phyloP scores from a whole-genome alignment of 2,888 invertebrate species.

The Sepioteuthis lessoniana region DNA sequence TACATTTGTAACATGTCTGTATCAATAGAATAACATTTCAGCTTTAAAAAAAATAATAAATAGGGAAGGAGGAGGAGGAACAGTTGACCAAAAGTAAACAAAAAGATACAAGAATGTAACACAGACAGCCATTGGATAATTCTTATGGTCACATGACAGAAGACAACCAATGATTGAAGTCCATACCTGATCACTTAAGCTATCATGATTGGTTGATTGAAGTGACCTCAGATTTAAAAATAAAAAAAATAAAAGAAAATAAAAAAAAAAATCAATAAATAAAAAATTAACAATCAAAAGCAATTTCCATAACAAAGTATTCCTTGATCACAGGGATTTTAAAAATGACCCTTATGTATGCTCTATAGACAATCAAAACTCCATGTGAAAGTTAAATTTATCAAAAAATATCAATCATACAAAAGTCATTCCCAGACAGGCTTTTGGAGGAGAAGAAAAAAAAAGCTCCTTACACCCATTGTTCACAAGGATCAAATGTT shows the following conservation, averaged over 20 bases:
- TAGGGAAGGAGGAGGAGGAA: neutral
- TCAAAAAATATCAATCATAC: neutral
- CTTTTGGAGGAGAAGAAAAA: neutral
- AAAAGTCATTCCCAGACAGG: neutral
- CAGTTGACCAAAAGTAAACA: too few species aligned
- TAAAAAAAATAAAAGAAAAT: too few species aligned
- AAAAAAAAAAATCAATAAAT: too few species aligned
- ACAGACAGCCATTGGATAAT: neutral
- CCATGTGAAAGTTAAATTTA: neutral
- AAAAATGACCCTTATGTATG: too few species aligned
- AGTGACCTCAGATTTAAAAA: neutral
- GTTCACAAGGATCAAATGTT: neutral
- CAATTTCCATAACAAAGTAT: too few species aligned
- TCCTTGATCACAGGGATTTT: too few species aligned
- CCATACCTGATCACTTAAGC: neutral
- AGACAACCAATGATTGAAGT: neutral
- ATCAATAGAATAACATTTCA: slow-evolving; percentile 8
- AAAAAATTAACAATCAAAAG: too few species aligned
- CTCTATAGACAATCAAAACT: neutral
- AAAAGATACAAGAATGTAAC: neutral
- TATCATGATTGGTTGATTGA: neutral
- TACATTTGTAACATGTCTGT: neutral
- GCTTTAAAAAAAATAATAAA: neutral
- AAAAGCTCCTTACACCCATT: slow-evolving; percentile 10
- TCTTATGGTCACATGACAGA: neutral